These are phyloP conservation scores for Scaptomyza parva DNA, from an alignment of 2,888 invertebrate genomes.

Conservation along the genomic window DNA sequence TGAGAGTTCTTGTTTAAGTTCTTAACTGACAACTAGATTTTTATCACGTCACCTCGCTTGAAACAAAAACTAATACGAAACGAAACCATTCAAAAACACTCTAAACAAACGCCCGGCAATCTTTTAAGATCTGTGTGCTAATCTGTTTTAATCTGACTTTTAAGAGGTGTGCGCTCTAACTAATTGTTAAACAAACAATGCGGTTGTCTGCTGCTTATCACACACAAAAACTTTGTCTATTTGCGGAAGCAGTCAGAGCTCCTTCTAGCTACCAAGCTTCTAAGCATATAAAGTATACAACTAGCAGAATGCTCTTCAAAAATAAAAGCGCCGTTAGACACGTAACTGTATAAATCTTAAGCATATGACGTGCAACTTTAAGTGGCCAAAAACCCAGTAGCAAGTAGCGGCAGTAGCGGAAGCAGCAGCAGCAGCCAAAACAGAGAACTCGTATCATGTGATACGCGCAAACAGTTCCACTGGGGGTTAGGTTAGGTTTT, in stretches of 20 bases:
- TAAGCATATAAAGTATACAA: neutral
- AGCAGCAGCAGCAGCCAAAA: neutral
- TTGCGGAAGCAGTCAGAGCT: slow-evolving; percentile 37
- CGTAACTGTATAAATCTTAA: slow-evolving; percentile 46
- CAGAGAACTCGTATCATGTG: slow-evolving; percentile 26
- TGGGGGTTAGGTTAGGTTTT: slow-evolving; percentile 9
- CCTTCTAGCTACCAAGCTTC: slow-evolving; percentile 18
- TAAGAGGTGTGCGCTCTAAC: slow-evolving; percentile 13
- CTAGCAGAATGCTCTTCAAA: neutral
- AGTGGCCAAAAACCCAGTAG: slow-evolving; percentile 29
- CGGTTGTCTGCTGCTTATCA: slow-evolving; percentile 47
- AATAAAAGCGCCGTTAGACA: slow-evolving; percentile 8
- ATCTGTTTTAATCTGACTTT: slow-evolving; percentile 17
- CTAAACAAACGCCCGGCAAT: slow-evolving; percentile 5
- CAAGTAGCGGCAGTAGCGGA: neutral
- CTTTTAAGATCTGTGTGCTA: neutral
- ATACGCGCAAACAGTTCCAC: slow-evolving; percentile 41
- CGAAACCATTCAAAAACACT: slow-evolving; percentile 1
- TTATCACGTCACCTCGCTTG: neutral
- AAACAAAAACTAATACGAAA: neutral
- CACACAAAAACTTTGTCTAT: slow-evolving; percentile 25
- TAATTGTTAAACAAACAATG: slow-evolving; percentile 51
- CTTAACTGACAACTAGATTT: neutral
- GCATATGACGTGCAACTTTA: slow-evolving; percentile 60
- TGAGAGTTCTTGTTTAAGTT: too few species aligned